Base-by-base conservation (phyloP, 1,140 invertebrate genomes). In the Planococcus citri region DNA sequence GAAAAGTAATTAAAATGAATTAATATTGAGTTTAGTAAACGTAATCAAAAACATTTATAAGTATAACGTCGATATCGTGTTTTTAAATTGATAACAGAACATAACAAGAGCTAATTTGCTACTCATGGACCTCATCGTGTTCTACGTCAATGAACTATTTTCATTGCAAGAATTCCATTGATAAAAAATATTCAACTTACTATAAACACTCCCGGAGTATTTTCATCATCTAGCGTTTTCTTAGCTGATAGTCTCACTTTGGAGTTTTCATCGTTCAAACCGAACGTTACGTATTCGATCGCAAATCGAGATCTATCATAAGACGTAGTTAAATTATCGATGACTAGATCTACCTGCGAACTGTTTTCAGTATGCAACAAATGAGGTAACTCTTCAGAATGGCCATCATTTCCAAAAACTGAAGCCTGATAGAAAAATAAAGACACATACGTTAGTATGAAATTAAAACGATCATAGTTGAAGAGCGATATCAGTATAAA, bases 181-280 rank as follows among this genome's bases (percentile, higher is more conserved):
- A n/a, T n/a, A n/a, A n/a, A n/a, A n/a, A n/a, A n/a, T n/a, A n/a
- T n/a, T n/a, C n/a, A n/a, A 33, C 75, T 79, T 76, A 87, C 85
- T 78, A 83, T 82, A 75, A 88, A 89, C 38, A 88, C 83, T 21
- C 87, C 87, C 17, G 87, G 87, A 12, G 86, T 84, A 72, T 87
- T 85, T 74, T 89, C 87, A 75, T 89, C 87, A 75, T 89, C 86
- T 27, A 89, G 74, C 69, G 82, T 85, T 74, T 83, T 83, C 58
- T 79, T 78, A 69, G 78, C 75, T n/a, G 80, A 76, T 17, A 83
- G 74, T 1, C 73, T 70, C 75, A 84, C 76, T 0, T 72, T 73
- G 14, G 75, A 70, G 37, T 78, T 78, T 0, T 70, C 70, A 57
- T 74, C 70, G 38, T 81, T 80, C 1, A 78, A 78, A 70, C 79